Percentiles rank a stretch among this genome's conserved stretches.
Conservation (phyloP, 2,888 invertebrate species). For the Argyresthia goedartella region DNA sequence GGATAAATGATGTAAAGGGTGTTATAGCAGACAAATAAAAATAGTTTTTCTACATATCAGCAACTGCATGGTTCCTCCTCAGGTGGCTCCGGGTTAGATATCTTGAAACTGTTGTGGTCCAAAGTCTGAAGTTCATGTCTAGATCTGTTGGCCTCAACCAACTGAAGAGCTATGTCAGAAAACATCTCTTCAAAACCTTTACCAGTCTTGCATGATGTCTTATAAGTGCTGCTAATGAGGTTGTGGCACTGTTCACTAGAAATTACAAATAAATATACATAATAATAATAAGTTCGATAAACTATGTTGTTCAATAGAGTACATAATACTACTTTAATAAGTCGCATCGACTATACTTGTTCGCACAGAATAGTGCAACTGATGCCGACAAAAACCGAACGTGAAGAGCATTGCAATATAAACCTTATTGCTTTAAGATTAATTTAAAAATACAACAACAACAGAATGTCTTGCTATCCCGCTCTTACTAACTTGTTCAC, state of each 20-base stretch:
- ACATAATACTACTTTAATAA: not conserved
- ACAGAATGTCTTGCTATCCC: no score
- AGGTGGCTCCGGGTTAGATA: conserved; percentile 73
- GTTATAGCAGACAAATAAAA: not conserved
- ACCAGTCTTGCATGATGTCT: conserved; percentile 90
- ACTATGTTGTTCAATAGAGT: no score
- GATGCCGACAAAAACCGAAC: no score
- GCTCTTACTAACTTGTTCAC: no score
- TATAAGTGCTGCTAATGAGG: conserved; percentile 88
- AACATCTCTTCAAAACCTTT: conserved; percentile 94
- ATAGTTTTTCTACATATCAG: conserved; percentile 20
- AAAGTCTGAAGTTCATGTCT: conserved; percentile 84
- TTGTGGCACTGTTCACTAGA: conserved; percentile 92
- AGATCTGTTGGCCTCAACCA: conserved; percentile 86
- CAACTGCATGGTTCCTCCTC: conserved; percentile 63
- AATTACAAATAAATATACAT: conserved; percentile 13
- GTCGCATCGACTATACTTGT: no score
- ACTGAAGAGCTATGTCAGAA: conserved; percentile 84
- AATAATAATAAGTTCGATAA: not conserved
- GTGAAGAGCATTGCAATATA: no score
- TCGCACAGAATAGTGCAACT: no score
- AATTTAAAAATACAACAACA: no score
- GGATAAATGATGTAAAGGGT: no score
- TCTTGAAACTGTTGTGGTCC: conserved; percentile 83
- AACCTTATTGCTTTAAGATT: no score